These are phyloP conservation scores for Diabrotica balteata DNA, from an alignment of 2,888 invertebrate species.

Conservation along the genomic window DNA sequence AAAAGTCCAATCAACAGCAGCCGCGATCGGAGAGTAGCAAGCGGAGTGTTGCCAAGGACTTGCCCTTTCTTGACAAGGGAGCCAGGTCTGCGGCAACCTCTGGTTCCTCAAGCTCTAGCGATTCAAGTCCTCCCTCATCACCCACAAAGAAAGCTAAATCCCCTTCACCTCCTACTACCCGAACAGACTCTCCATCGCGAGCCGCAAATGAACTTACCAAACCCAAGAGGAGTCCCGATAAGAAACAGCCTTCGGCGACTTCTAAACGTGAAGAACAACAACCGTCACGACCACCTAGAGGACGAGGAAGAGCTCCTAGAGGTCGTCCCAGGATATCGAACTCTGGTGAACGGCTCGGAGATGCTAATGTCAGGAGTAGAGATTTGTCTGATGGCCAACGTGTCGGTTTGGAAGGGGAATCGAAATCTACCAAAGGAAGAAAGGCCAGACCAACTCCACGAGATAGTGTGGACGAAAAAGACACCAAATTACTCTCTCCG, in stretches of 20 bases:
- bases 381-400: slow-evolving; percentile 69
- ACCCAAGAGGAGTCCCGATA: slow-evolving; percentile 28
- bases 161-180: slow-evolving; percentile 32
- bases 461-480: slow-evolving; percentile 55
- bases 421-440: slow-evolving; percentile 54
- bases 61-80: slow-evolving; percentile 83
- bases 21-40: slow-evolving; percentile 56
- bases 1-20: slow-evolving; percentile 42
- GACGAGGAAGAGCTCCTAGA: slow-evolving; percentile 47
- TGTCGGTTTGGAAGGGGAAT: slow-evolving; percentile 58
- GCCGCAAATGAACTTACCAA: slow-evolving; percentile 31
- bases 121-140: slow-evolving; percentile 54
- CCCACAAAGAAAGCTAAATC: slow-evolving; percentile 33
- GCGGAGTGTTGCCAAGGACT: slow-evolving; percentile 66
- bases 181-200: slow-evolving; percentile 39
- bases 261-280: slow-evolving; percentile 77
- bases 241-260: slow-evolving; percentile 31
- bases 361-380: slow-evolving; percentile 71
- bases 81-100: slow-evolving; percentile 71
- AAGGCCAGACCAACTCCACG: slow-evolving; percentile 52
- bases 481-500: slow-evolving; percentile 69
- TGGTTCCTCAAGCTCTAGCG: slow-evolving; percentile 68
- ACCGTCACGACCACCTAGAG: slow-evolving; percentile 53
- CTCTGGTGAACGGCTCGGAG: slow-evolving; percentile 72
- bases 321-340: slow-evolving; percentile 51